Evolutionary conservation across 2,113 vertebrate genomes (phyloP).

Genomic region (Oreotrochilus melanogaster): DNA sequence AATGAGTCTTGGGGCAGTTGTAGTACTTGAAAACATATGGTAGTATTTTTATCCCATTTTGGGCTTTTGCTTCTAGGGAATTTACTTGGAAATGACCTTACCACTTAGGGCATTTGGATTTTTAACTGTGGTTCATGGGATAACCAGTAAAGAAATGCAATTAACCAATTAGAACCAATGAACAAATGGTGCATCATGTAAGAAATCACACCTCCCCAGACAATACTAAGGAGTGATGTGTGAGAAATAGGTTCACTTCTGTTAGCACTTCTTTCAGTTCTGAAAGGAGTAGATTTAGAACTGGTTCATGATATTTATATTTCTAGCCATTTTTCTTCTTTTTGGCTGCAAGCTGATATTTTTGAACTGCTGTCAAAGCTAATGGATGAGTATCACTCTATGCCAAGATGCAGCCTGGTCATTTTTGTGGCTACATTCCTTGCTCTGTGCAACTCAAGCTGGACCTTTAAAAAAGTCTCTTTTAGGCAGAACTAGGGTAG

Average conservation of each 20-base stretch:
- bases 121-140: slow-evolving; percentile 40
- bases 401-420: not conserved
- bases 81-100: slow-evolving; percentile 14
- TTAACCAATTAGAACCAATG: slow-evolving; percentile 19
- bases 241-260: not conserved
- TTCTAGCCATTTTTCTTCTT: not conserved
- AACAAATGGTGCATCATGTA: slow-evolving; percentile 7
- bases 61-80: not conserved
- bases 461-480: not conserved
- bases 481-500: not conserved
- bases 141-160: slow-evolving; percentile 19
- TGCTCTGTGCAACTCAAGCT: not conserved
- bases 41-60: not conserved
- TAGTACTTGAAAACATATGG: not conserved
- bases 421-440: not conserved
- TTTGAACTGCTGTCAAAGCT: not conserved
- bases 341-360: not conserved
- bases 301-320: not conserved
- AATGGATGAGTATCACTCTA: not conserved
- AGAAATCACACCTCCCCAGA: not conserved
- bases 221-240: not conserved
- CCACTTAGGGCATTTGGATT: not conserved
- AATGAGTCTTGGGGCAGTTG: not conserved
- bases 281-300: not conserved
- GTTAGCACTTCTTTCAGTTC: not conserved